A percentile compares a stretch with the other conserved stretches of the same genome.
Conservation (phyloP, 2,888 invertebrate genomes). For the Nephrotoma guestfalica region DNA sequence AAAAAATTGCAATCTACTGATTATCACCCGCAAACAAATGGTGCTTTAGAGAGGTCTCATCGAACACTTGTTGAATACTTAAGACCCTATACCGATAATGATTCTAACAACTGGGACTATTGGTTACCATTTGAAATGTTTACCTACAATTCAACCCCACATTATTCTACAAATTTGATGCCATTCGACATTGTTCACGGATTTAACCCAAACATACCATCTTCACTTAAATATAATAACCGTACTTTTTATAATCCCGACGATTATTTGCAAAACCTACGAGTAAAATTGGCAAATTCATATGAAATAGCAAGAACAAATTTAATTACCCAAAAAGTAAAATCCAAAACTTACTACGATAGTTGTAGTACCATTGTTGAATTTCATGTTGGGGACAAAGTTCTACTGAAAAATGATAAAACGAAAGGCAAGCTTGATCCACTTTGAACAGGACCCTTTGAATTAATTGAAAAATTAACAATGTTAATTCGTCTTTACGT, state of each 20-base stretch:
- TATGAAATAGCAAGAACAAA: neutral
- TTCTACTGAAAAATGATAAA: too few relatives aligned
- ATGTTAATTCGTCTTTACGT: too few relatives aligned
- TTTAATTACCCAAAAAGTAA: neutral
- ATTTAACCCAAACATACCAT: neutral
- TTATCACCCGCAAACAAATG: neutral
- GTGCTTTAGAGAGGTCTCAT: neutral
- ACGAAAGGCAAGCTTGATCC: too few relatives aligned
- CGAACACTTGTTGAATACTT: neutral
- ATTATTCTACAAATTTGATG: neutral
- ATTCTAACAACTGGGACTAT: neutral
- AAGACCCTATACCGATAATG: neutral
- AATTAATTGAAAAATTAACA: too few relatives aligned
- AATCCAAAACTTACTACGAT: neutral
- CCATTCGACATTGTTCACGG: neutral
- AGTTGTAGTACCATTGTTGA: neutral
- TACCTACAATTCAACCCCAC: neutral
- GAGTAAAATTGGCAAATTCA: neutral
- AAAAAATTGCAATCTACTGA: neutral
- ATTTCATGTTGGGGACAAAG: too few relatives aligned
- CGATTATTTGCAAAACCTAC: neutral
- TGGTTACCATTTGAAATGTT: neutral
- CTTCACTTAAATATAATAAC: too few relatives aligned
- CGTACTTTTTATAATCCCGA: too few relatives aligned
- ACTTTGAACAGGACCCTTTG: too few relatives aligned